phyloP scores from a whole-genome alignment of 2,888 invertebrate genomes.

The Drosophila anceps region DNA sequence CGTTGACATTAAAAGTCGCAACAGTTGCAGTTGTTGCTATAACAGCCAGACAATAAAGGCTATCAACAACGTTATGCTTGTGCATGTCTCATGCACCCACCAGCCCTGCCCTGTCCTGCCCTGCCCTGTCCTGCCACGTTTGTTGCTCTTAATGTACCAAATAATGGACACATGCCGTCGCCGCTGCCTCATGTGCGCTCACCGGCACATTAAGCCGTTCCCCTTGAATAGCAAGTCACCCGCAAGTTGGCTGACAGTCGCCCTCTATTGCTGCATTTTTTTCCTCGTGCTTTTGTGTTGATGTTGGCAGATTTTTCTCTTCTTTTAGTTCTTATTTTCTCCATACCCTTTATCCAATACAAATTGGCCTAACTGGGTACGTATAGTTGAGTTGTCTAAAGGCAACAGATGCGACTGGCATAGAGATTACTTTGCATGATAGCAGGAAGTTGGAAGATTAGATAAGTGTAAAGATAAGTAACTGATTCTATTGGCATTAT shows the following conservation, averaged over 20 bases:
- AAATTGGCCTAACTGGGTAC: not conserved
- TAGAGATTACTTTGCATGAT: not conserved
- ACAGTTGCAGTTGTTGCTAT: constrained; percentile 60
- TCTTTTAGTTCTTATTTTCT: not conserved
- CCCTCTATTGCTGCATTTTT: constrained; percentile 5
- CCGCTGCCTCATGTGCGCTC: constrained; percentile 42
- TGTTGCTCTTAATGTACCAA: constrained; percentile 56
- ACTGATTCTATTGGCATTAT: too few species aligned
- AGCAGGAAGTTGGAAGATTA: not conserved
- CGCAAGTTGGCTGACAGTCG: constrained; percentile 20
- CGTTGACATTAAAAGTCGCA: constrained; percentile 76
- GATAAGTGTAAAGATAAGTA: not conserved
- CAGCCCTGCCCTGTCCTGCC: not conserved
- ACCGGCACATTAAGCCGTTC: constrained; percentile 56
- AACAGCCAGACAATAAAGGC: constrained; percentile 73
- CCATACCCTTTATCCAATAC: constrained; percentile 6
- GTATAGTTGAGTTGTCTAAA: not conserved
- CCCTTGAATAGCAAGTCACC: constrained; percentile 42
- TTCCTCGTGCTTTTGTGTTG: constrained; percentile 34
- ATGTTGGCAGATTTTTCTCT: constrained; percentile 31
- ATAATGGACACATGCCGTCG: constrained; percentile 65
- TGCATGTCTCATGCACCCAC: constrained; percentile 26
- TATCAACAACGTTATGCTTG: constrained; percentile 56
- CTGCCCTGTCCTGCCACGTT: constrained; percentile 11
- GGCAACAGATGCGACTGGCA: not conserved